phyloP scores from a whole-genome alignment of 2,888 invertebrate genomes.

The Lysandra bellargus region DNA sequence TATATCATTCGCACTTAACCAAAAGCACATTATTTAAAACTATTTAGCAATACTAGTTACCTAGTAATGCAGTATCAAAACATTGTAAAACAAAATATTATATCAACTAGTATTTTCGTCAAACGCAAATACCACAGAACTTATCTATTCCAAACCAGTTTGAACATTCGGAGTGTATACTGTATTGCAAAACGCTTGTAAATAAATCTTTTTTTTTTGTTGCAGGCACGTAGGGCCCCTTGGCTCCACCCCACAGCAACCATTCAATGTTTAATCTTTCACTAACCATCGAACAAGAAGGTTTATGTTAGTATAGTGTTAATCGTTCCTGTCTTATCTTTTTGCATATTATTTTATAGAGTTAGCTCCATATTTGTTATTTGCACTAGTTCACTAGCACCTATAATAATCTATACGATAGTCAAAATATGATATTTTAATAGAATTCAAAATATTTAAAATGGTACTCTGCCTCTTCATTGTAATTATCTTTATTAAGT shows the following conservation, averaged over 20 bases:
- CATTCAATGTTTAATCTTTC: slow-evolving; percentile 51
- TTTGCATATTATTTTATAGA: not conserved
- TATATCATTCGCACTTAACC: no score
- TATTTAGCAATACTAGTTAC: not conserved
- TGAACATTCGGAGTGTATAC: slow-evolving; percentile 1
- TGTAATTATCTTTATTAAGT: no score
- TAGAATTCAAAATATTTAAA: no score
- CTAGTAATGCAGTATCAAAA: not conserved
- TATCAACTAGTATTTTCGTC: not conserved
- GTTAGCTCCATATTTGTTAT: not conserved
- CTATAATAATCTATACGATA: no score
- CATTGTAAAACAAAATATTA: not conserved
- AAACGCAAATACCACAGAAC: not conserved
- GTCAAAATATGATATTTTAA: no score
- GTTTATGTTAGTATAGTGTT: slow-evolving; percentile 35
- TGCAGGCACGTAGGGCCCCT: slow-evolving; percentile 64
- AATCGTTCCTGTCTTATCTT: not conserved
- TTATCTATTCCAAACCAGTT: not conserved
- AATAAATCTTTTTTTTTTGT: slow-evolving; percentile 76
- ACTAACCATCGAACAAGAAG: slow-evolving; percentile 48
- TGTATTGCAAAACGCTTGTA: slow-evolving; percentile 45
- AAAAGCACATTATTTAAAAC: not conserved
- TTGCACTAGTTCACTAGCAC: not conserved
- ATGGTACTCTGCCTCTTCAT: no score
- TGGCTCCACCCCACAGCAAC: slow-evolving; percentile 56